A percentile compares a stretch with the other conserved stretches of the same genome.
These are phyloP conservation scores for Argyra leucocephala DNA, from an alignment of 2,888 invertebrate species.

Conservation along the genomic window DNA sequence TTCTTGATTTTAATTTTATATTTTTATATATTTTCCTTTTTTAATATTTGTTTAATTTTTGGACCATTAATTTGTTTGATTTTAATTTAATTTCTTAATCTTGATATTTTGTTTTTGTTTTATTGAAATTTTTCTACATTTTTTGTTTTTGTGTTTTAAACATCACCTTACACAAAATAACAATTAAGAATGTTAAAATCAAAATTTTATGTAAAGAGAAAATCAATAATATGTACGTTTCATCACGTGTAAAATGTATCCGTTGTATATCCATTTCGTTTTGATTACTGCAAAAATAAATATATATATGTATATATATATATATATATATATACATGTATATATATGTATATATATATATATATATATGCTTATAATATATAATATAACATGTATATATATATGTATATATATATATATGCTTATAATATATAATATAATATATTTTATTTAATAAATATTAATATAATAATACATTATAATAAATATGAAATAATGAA, in stretches of 20 bases:
- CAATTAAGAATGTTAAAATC: no score
- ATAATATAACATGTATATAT: no score
- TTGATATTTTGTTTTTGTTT: background rate
- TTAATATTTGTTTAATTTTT: background rate
- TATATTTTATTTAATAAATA: no score
- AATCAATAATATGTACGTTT: background rate
- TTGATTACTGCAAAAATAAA: slow-evolving; percentile 1
- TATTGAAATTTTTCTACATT: background rate
- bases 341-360: no score
- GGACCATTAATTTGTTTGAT: slow-evolving; percentile 6
- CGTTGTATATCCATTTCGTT: background rate
- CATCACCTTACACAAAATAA: background rate
- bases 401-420: no score
- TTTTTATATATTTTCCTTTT: background rate
- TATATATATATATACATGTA: no score
- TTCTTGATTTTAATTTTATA: background rate
- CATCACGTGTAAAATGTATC: slow-evolving; percentile 2
- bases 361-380: no score
- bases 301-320: no score
- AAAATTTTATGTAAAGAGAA: background rate
- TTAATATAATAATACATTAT: no score
- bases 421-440: no score
- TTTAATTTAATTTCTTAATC: background rate
- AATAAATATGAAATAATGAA: no score
- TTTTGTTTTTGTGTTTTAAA: background rate